Conservation (phyloP, 2,113 vertebrate genomes). For the Paradisaea rubra region DNA sequence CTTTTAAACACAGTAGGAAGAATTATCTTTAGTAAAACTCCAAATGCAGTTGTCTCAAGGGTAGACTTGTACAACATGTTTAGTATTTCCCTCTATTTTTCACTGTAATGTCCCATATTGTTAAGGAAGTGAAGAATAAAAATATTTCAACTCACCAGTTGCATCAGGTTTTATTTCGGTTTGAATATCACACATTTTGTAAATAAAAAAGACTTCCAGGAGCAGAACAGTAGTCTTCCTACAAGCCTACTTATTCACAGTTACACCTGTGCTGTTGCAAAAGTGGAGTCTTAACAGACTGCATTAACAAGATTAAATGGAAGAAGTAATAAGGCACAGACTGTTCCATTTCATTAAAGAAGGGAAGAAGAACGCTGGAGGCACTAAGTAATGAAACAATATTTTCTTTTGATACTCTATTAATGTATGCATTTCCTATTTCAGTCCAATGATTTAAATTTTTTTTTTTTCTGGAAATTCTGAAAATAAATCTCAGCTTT, state of each 20-base stretch:
- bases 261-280: conserved; percentile 59
- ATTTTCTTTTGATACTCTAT: background rate
- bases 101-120: background rate
- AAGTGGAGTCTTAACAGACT: conserved; percentile 67
- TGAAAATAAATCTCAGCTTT: background rate
- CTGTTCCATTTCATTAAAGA: conserved; percentile 72
- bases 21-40: conserved; percentile 11
- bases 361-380: conserved; percentile 52
- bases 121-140: conserved; percentile 41
- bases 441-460: background rate
- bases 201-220: conserved; percentile 39
- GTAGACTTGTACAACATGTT: background rate
- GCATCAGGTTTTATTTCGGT: conserved; percentile 77
- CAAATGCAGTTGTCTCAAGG: background rate
- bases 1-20: conserved; percentile 12
- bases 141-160: conserved; percentile 73
- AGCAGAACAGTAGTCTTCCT: conserved; percentile 45
- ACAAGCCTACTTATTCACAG: conserved; percentile 3
- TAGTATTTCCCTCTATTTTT: background rate
- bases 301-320: conserved; percentile 80
- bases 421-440: background rate
- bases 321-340: conserved; percentile 73
- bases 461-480: background rate
- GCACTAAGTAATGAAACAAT: background rate
- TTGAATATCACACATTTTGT: conserved; percentile 71